Percentiles rank a stretch among this genome's conserved stretches.
Evolutionary conservation across 2,113 vertebrate genomes (phyloP).

Genomic region (Eclectus roratus): DNA sequence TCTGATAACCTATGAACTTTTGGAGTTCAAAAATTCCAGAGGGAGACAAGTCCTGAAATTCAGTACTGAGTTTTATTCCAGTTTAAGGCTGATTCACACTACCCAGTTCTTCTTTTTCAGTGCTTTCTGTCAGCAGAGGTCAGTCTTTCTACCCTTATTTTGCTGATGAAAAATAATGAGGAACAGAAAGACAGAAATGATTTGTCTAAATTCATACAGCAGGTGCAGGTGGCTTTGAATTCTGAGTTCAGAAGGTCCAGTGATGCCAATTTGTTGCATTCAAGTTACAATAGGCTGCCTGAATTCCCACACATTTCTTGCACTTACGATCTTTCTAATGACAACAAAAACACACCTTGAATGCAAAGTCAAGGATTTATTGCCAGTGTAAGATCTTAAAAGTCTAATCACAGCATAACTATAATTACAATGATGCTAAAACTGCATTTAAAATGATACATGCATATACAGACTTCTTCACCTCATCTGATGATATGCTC

Average conservation of each 20-base stretch:
- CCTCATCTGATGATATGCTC: not conserved
- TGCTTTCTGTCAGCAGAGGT: not conserved
- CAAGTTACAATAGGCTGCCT: not conserved
- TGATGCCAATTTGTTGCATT: not conserved
- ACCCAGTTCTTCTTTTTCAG: not conserved
- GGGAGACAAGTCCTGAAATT: not conserved
- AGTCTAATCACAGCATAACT: not conserved
- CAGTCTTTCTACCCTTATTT: not conserved
- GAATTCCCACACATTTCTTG: not conserved
- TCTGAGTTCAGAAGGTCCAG: not conserved
- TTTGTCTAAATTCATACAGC: not conserved
- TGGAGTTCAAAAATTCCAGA: not conserved
- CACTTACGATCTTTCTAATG: not conserved
- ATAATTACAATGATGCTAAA: not conserved
- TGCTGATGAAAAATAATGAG: slow-evolving; percentile 24
- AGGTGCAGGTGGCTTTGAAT: not conserved
- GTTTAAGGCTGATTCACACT: not conserved
- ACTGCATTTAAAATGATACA: not conserved
- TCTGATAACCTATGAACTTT: not conserved
- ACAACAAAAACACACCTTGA: not conserved
- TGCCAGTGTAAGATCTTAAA: not conserved
- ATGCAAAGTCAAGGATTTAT: not conserved
- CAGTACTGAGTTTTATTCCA: not conserved
- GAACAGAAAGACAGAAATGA: not conserved
- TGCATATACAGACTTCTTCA: not conserved